phyloP scores from a whole-genome alignment of 2,113 vertebrate species.

The Oceanites oceanicus region DNA sequence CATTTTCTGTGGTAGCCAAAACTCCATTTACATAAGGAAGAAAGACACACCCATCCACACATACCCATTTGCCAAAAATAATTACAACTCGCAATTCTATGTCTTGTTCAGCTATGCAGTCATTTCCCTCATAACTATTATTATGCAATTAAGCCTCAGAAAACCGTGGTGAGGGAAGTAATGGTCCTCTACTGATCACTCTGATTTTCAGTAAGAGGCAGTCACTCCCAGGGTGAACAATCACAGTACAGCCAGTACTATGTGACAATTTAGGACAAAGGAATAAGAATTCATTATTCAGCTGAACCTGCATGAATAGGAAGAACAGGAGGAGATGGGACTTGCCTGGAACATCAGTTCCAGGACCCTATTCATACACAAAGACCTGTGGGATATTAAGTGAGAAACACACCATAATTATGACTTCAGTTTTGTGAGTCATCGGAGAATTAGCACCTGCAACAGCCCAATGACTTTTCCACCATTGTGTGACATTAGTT shows the following conservation, averaged over 20 bases:
- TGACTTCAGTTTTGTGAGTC: slow-evolving; percentile 8
- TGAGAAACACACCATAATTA: not conserved
- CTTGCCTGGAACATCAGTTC: not conserved
- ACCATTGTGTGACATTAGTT: not conserved
- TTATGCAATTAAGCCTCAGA: slow-evolving; percentile 21
- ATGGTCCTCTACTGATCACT: not conserved
- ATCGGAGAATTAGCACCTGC: not conserved
- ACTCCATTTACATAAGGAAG: not conserved
- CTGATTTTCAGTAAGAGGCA: not conserved
- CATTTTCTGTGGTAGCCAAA: not conserved
- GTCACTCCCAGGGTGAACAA: not conserved
- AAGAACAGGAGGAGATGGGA: not conserved
- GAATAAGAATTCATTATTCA: not conserved
- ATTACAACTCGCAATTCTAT: not conserved
- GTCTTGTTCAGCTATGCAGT: not conserved
- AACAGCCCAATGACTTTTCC: not conserved
- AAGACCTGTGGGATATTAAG: not conserved
- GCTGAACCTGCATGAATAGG: not conserved
- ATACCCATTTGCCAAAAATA: not conserved
- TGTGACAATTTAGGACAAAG: not conserved
- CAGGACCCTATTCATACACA: not conserved
- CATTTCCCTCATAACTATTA: not conserved
- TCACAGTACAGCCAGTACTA: not conserved
- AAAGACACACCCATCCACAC: not conserved
- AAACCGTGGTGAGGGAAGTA: not conserved